Percentiles rank a stretch among this genome's conserved stretches.
Evolutionary conservation across 2,888 invertebrate genomes (phyloP).

Genomic region (Mesochorus sp.): DNA sequence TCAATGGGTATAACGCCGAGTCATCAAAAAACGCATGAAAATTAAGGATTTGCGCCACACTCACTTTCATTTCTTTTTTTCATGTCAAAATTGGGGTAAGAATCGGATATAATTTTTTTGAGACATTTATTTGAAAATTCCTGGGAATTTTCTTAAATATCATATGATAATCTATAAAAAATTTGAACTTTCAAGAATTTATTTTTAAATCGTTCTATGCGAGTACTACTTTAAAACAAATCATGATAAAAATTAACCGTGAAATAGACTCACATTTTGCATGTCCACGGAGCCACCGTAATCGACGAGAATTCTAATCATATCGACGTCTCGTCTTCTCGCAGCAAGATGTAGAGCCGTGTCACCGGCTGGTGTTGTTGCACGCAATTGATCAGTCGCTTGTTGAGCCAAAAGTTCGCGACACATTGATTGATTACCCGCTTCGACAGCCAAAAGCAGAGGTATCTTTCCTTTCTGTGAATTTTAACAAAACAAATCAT

Average conservation of each 20-base stretch:
- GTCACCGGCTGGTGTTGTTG: slow-evolving; percentile 93
- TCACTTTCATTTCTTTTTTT: no score
- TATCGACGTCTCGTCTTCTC: slow-evolving; percentile 95
- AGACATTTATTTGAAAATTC: no score
- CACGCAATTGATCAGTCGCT: slow-evolving; percentile 93
- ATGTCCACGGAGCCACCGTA: slow-evolving; percentile 96
- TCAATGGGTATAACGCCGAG: no score
- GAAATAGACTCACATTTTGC: slow-evolving; percentile 87
- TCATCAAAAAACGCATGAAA: no score
- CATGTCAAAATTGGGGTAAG: no score
- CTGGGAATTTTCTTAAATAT: no score
- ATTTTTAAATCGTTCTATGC: no score
- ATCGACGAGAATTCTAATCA: slow-evolving; percentile 95
- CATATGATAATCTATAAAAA: no score
- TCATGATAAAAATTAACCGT: slow-evolving; percentile 59
- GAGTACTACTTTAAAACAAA: no score
- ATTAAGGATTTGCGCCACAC: no score
- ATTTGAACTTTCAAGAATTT: no score
- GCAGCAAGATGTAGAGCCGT: slow-evolving; percentile 97
- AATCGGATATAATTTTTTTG: no score
- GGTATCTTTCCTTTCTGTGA: slow-evolving; percentile 96
- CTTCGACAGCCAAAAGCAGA: slow-evolving; percentile 95
- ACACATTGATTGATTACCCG: slow-evolving; percentile 97
- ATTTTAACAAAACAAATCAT: slow-evolving; percentile 2
- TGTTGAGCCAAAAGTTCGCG: slow-evolving; percentile 94